Evolutionary conservation across 2,113 vertebrate genomes (phyloP).

Genomic region (Cyanoderma ruficeps): DNA sequence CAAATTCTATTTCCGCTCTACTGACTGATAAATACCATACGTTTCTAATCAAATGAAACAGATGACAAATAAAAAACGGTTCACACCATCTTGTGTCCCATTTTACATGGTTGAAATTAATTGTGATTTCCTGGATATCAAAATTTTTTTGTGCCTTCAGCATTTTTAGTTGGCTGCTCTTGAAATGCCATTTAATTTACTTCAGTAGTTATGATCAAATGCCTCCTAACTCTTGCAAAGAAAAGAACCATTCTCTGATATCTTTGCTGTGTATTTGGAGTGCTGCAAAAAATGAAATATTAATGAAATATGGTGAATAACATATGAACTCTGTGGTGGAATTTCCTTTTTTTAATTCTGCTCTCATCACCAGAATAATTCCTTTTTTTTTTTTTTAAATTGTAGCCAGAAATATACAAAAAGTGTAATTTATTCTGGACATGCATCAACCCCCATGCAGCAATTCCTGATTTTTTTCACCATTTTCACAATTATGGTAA

Average conservation of each 20-base stretch:
- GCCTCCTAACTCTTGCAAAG: constrained; percentile 11
- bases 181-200: constrained; percentile 62
- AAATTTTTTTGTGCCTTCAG: constrained; percentile 34
- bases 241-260: neutral
- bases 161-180: constrained; percentile 40
- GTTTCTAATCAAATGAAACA: constrained; percentile 38
- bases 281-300: constrained; percentile 44
- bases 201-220: constrained; percentile 56
- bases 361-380: constrained; percentile 14
- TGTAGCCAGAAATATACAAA: neutral
- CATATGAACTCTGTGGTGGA: neutral
- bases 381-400: neutral
- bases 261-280: neutral
- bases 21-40: constrained; percentile 40
- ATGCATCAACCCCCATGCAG: neutral
- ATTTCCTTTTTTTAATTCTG: neutral
- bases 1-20: constrained; percentile 23
- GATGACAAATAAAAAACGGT: constrained; percentile 56
- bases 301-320: constrained; percentile 5
- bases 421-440: neutral
- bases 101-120: constrained; percentile 36
- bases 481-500: neutral
- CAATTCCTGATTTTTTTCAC: neutral
- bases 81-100: neutral
- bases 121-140: constrained; percentile 54